Evolutionary conservation across 1,140 invertebrate genomes (phyloP), one percentile per base, ranked within the genome.

Genomic region (Drosophila burlai): DNA sequence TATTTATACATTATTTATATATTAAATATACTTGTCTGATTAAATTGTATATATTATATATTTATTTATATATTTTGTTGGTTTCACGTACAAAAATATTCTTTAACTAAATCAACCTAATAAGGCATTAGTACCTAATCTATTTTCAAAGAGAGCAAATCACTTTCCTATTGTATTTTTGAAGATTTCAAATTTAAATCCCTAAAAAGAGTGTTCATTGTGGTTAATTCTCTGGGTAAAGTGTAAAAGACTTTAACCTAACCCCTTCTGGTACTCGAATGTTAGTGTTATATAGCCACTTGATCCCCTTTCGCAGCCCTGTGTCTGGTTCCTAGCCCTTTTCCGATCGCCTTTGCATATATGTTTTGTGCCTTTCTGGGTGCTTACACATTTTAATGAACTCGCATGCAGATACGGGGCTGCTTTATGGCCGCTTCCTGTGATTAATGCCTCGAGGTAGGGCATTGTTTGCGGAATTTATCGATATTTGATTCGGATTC

Each of bases 401-500:
- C 57, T 76, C 18, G 61, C 38, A 77, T 47, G 63, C 63, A 76
- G 67, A 78, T 81, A 74, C 76, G 64, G 61, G 40, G 54, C 50
- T 75, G 57, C 49, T 74, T 54, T 74, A 71, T 57, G 54, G 71
- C 59, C 55, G 67, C 50, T 43, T 62, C 52, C 34, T 63, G 76
- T 89, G 83, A 87, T 87, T 87, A 87, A 87, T 87, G 83, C 77
- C 67, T 42, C 76, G 80, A 42, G 36, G 58, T 36, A 45, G 40
- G 29, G 76, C 65, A 87, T 87, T 87, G 83, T 87, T 50, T 78
- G 72, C 68, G 50, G 67, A 84, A 87, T 87, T 87, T 87, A 87
- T 87, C 74, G 83, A 87, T 78, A 89, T 87, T 87, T 87, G 83
- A 87, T 87, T 87, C 87, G 83, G 55, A 49, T 86, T 68, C 74